Base-by-base conservation (phyloP, 2,888 invertebrate genomes). In the Microchrysa polita region DNA sequence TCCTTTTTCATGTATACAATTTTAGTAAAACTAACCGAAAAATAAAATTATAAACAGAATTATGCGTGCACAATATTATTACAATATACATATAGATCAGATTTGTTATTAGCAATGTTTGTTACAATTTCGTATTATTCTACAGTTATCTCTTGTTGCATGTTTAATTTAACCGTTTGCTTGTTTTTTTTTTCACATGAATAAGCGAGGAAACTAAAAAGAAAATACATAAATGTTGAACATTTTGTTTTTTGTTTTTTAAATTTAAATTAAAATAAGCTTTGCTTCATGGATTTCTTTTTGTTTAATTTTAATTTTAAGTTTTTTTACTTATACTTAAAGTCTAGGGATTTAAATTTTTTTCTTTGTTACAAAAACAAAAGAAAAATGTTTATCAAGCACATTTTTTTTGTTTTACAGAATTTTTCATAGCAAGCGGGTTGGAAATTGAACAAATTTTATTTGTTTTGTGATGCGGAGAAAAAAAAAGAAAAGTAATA, bases 21-120 rank as follows among this genome's bases (percentile, higher is more conserved):
- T n/a, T 61, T 27, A 67, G 23, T 67, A 42, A 69, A 69, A 69
- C 55, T 69, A 57, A 57, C 34, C n/a, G n/a, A n/a, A n/a, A n/a
- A n/a, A n/a, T n/a, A n/a, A n/a, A n/a, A n/a, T n/a, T n/a, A n/a
- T n/a, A 53, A 55, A 52, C 27, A 44, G n/a, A 57, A 55, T 57
- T 23, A 60, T 27, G 34, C 18, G 40, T 69, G 57, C 55, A 18
- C 69, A 69, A 27, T 55, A 27, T n/a, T n/a, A 57, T 67, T 67
- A 16, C 9, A 65, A 18, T 65, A 42, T 65, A 48, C 16, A 18
- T 42, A 63, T 55, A 1, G 55, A 65, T 44, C 65, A 18, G 27
- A 20, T 14, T 9, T 65, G 44, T 65, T 22, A 18, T 65, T 48
- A 44, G 65, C 65, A 65, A 48, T 34, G 48, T 18, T 55, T 48